Evolutionary conservation across 2,113 vertebrate species (phyloP).

Genomic region (Cervus canadensis): DNA sequence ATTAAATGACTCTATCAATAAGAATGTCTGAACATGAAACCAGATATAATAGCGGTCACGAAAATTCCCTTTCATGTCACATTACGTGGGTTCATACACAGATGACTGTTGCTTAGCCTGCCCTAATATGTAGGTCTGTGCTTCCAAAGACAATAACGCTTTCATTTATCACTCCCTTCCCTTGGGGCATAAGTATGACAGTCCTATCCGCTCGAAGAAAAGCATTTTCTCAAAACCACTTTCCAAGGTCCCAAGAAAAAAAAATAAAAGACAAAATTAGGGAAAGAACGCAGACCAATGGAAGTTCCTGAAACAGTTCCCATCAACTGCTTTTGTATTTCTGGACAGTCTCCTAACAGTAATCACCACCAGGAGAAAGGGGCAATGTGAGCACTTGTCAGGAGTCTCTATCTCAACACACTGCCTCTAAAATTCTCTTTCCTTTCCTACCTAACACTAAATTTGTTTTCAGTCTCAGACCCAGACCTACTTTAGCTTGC

Average conservation of each 20-base stretch:
- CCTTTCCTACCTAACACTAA: neutral
- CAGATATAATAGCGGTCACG: conserved; percentile 27
- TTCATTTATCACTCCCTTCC: conserved; percentile 10
- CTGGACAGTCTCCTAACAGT: neutral
- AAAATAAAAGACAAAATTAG: neutral
- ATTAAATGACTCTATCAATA: conserved; percentile 60
- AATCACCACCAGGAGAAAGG: neutral
- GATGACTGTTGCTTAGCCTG: neutral
- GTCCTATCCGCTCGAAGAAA: neutral
- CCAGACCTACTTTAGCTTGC: neutral
- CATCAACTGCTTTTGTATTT: neutral
- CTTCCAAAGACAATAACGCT: conserved; percentile 42
- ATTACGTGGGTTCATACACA: conserved; percentile 21
- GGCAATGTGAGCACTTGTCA: neutral
- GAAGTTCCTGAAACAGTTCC: neutral
- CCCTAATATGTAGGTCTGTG: conserved; percentile 6
- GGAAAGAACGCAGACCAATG: neutral
- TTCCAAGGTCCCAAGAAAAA: conserved; percentile 30
- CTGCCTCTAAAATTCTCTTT: neutral
- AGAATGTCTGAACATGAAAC: conserved; percentile 65
- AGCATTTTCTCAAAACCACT: conserved; percentile 36
- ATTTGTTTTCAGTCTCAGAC: neutral
- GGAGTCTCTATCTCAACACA: neutral
- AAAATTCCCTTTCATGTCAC: conserved; percentile 62
- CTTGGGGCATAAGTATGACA: neutral